phyloP scores from a whole-genome alignment of 2,797 vertebrate genomes.

The Vultur gryphus region DNA sequence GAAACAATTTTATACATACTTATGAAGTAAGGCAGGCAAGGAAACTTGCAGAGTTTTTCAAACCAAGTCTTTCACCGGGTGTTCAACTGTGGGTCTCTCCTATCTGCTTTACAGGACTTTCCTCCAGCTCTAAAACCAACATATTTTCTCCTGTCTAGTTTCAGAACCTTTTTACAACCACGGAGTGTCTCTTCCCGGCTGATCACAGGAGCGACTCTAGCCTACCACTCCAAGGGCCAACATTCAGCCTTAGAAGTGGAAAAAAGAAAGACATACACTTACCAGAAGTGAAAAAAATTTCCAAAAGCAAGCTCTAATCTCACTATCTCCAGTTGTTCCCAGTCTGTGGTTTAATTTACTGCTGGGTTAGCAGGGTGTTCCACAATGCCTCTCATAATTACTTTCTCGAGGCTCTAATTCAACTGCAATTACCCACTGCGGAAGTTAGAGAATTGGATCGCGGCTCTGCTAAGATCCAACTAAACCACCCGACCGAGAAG shows the following conservation, averaged over 20 bases:
- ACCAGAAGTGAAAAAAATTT: not conserved
- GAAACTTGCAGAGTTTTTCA: not conserved
- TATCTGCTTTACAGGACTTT: not conserved
- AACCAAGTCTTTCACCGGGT: not conserved
- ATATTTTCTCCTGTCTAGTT: not conserved
- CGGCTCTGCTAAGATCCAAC: slow-evolving; percentile 16
- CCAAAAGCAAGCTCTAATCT: slow-evolving; percentile 23
- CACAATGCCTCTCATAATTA: slow-evolving; percentile 55
- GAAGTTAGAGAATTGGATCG: slow-evolving; percentile 33
- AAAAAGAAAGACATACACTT: not conserved
- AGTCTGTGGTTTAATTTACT: slow-evolving; percentile 59
- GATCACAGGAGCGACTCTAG: not conserved
- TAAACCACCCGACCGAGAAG: not conserved
- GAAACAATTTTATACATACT: not conserved
- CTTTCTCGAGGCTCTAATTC: slow-evolving; percentile 57
- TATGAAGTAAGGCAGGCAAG: not conserved
- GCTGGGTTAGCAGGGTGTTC: slow-evolving; percentile 60
- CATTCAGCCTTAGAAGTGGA: not conserved
- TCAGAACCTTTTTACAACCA: not conserved
- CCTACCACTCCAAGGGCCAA: not conserved
- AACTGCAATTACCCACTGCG: slow-evolving; percentile 54
- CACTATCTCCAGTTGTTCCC: slow-evolving; percentile 41
- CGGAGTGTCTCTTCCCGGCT: not conserved
- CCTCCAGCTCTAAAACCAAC: not conserved
- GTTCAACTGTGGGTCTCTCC: not conserved